Evolutionary conservation across 2,888 invertebrate species (phyloP).

Genomic region (Arctia plantaginis): DNA sequence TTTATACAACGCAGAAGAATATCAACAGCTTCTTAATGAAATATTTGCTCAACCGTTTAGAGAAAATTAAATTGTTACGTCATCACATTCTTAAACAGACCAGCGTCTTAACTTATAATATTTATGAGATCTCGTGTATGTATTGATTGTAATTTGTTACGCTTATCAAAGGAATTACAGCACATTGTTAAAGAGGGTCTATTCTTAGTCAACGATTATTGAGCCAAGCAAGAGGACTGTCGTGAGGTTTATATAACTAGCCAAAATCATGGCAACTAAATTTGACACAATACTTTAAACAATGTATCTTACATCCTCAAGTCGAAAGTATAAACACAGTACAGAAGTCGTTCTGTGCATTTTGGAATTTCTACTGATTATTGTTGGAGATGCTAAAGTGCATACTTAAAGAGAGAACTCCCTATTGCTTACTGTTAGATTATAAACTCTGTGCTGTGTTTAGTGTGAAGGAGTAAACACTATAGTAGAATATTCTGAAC

Average conservation of each 20-base stretch:
- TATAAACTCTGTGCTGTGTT: background rate
- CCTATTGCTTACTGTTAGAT: background rate
- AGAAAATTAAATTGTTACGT: constrained; percentile 66
- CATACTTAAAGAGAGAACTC: background rate
- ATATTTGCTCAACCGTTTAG: constrained; percentile 85
- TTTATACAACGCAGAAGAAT: constrained; percentile 79
- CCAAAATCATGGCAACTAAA: background rate
- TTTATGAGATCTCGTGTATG: constrained; percentile 22
- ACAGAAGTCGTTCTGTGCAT: background rate
- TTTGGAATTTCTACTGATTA: background rate
- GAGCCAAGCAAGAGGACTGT: background rate
- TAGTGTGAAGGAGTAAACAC: no score
- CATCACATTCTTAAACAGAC: constrained; percentile 24
- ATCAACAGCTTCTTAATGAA: constrained; percentile 80
- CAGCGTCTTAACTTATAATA: constrained; percentile 23
- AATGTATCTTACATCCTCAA: background rate
- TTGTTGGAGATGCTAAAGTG: background rate
- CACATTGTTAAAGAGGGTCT: constrained; percentile 2
- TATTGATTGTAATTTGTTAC: constrained; percentile 34
- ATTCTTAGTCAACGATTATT: constrained; percentile 20
- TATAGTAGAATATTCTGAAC: background rate
- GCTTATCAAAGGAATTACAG: constrained; percentile 18
- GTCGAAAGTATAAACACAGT: background rate
- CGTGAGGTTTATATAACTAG: background rate
- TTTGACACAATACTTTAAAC: background rate